Evolutionary conservation across 2,113 vertebrate species (phyloP).

Genomic region (Chunga burmeisteri): DNA sequence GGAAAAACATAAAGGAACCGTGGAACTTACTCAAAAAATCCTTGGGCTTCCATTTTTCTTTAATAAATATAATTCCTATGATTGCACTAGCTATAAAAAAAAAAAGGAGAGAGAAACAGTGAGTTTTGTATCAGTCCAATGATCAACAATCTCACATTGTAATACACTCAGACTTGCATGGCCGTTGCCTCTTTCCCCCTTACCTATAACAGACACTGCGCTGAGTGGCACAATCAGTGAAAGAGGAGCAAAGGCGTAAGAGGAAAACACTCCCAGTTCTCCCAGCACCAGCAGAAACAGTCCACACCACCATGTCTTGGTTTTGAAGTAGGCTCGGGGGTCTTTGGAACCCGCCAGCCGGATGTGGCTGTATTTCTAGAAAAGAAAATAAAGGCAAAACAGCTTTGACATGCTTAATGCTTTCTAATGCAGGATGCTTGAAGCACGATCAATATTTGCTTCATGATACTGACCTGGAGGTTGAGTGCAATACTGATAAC

Average conservation of each 20-base stretch:
- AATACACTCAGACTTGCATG: rapidly evolving
- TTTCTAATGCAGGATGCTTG: background rate
- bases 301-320: conserved; percentile 95
- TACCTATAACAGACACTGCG: conserved; percentile 89
- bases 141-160: background rate
- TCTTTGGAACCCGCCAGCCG: conserved; percentile 86
- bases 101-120: background rate
- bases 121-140: background rate
- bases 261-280: conserved; percentile 87
- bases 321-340: conserved; percentile 84
- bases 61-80: conserved; percentile 92
- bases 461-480: conserved; percentile 83
- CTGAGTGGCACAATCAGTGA: conserved; percentile 90
- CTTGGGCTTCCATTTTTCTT: conserved; percentile 90
- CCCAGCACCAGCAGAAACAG: conserved; percentile 86
- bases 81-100: conserved; percentile 87
- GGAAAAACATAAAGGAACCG: background rate
- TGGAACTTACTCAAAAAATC: conserved; percentile 91
- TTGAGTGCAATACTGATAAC: conserved; percentile 91
- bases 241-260: conserved; percentile 92
- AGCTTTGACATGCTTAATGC: rapidly evolving
- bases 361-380: conserved; percentile 93
- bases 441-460: background rate
- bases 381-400: background rate
- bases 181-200: background rate